These are phyloP conservation scores for Upupa epops DNA, from an alignment of 2,113 vertebrate genomes.

Conservation along the genomic window DNA sequence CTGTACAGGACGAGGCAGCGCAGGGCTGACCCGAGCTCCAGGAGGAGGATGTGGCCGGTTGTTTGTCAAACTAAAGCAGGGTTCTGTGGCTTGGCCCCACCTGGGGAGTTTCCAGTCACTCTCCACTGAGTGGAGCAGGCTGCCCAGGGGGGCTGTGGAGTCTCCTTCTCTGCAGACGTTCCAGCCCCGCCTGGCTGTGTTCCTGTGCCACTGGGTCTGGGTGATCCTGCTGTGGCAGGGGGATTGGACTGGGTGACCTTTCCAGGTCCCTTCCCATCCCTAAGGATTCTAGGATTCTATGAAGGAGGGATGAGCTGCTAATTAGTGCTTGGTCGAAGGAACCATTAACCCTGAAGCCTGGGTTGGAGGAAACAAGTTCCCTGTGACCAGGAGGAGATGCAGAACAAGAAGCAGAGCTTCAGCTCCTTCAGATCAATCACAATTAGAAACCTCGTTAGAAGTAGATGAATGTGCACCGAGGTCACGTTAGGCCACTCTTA, in stretches of 20 bases:
- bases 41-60: accelerated
- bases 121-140: too few relatives aligned
- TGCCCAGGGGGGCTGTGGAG: too few relatives aligned
- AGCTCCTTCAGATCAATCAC: neutral
- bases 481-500: slow-evolving; percentile 7
- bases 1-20: neutral
- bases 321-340: neutral
- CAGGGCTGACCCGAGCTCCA: neutral
- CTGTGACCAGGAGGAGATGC: accelerated
- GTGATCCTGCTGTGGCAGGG: too few relatives aligned
- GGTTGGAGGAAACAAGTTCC: neutral
- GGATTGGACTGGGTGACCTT: too few relatives aligned
- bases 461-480: neutral
- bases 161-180: too few relatives aligned
- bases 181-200: too few relatives aligned
- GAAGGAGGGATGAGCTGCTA: accelerated
- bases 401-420: neutral
- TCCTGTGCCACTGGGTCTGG: too few relatives aligned
- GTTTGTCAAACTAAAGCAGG: neutral
- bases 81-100: accelerated
- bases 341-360: neutral
- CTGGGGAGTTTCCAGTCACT: accelerated
- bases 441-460: neutral
- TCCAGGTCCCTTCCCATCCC: too few relatives aligned
- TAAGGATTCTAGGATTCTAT: too few relatives aligned